phyloP scores from a whole-genome alignment of 92 coral and sea anemone species.

The Palythoa heliodiscus region DNA sequence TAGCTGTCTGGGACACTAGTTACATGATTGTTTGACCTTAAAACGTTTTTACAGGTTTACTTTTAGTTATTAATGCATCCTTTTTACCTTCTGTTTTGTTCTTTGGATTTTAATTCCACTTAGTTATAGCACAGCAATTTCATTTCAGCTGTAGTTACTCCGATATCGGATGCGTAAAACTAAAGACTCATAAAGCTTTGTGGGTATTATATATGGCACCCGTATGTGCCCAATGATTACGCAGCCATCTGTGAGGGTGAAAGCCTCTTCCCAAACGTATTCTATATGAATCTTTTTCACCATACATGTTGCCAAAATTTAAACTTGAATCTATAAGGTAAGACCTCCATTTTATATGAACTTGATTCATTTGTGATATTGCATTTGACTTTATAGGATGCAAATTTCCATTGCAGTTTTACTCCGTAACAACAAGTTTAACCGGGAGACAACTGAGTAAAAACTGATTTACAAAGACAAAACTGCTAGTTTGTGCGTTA shows the following conservation, averaged over 20 bases:
- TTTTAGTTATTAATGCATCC: too few species aligned
- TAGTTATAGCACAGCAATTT: too few species aligned
- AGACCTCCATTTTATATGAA: neutral
- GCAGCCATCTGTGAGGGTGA: neutral
- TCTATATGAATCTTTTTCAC: neutral
- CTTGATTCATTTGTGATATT: neutral
- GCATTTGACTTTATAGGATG: neutral
- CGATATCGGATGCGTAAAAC: neutral
- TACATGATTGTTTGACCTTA: too few species aligned
- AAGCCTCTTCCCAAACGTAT: conserved; percentile 3
- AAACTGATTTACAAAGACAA: neutral
- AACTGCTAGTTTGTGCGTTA: neutral
- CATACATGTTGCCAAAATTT: neutral
- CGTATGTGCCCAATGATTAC: neutral
- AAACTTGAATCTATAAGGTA: neutral
- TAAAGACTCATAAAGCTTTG: too few species aligned
- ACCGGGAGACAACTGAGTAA: neutral
- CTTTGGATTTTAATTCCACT: too few species aligned
- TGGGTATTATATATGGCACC: neutral
- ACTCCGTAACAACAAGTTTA: neutral
- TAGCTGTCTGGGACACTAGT: too few species aligned
- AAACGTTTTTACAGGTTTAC: too few species aligned
- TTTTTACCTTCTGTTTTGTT: too few species aligned
- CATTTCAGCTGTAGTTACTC: too few species aligned
- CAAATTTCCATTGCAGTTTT: neutral